Evolutionary conservation across 1,140 invertebrate genomes (phyloP), one percentile per base, ranked within the genome.

Genomic region (Helicoverpa armigera): DNA sequence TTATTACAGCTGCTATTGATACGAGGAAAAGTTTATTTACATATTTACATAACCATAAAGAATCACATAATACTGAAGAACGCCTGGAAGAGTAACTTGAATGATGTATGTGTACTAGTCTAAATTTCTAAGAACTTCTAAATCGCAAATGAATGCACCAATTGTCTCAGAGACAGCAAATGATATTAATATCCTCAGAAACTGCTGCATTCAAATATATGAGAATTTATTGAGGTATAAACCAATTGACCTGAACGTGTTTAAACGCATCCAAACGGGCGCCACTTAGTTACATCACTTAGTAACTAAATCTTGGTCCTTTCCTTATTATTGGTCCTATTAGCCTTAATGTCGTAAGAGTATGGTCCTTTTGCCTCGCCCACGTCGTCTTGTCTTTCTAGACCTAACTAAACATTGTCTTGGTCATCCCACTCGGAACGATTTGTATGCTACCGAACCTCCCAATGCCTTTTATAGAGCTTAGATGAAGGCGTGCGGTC

Each of bases 391-490:
- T 79, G 63, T 69, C 16, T 18, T 50, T 35, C 50, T 69, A n/a
- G 29, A 50, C 18, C 50, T 35, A 58, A 58, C 31, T 58, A 58
- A 69, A 70, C 63, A 48, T 29, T 70, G 63, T 79, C 53, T 74
- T 18, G 35, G 43, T 54, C 73, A 53, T 29, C 74, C 80, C 65
- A 77, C 80, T 61, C 65, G 11, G 5, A 1, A 3, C 56, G 50
- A 61, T 81, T 81, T 76, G 63, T 77, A 81, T 81, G 65, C 74
- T 69, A 61, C 14, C 31, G 70, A 63, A 72, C 65, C 53, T 72
- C 43, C 56, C 29, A 35, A n/a, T 48, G 5, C 67, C 78, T 79
- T 79, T 58, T 79, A 69, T 12, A 53, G 53, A 23, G n/a, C 9
- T 63, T 29, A 48, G 56, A 50, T 79, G 67, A 35, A 72, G 67